A percentile compares a stretch with the other conserved stretches of the same genome.
phyloP scores from a whole-genome alignment of 2,113 vertebrate genomes.

The Xyrauchen texanus region DNA sequence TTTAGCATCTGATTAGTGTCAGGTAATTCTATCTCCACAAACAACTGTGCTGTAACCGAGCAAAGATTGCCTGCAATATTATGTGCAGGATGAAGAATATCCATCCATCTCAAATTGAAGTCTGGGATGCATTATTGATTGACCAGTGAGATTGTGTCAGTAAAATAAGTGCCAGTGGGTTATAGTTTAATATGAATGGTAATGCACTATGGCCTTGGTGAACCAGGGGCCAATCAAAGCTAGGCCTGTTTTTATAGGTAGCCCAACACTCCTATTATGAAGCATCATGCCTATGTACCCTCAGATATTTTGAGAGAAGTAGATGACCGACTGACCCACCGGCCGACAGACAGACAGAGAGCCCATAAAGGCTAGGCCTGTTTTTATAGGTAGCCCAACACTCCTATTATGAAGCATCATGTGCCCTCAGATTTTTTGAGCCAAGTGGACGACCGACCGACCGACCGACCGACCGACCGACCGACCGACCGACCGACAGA shows the following conservation, averaged over 20 bases:
- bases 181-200: constrained; percentile 96
- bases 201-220: constrained; percentile 81
- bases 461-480: no score
- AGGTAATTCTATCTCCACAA: constrained; percentile 91
- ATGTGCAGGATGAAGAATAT: constrained; percentile 84
- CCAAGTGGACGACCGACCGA: no score
- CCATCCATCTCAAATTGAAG: constrained; percentile 94
- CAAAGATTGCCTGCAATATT: constrained; percentile 84
- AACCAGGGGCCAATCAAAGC: constrained; percentile 5
- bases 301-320: no score
- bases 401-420: no score
- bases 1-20: constrained; percentile 93
- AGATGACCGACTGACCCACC: no score
- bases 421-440: no score
- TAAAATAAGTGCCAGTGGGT: constrained; percentile 94
- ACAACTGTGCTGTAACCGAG: constrained; percentile 76
- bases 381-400: background rate
- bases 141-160: constrained; percentile 92
- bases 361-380: background rate
- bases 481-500: background rate
- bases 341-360: background rate
- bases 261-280: no score
- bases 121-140: constrained; percentile 94
- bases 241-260: background rate
- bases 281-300: no score